A percentile compares a stretch with the other conserved stretches of the same genome.
phyloP scores from a whole-genome alignment of 2,113 vertebrate species.

The Rostratula benghalensis region DNA sequence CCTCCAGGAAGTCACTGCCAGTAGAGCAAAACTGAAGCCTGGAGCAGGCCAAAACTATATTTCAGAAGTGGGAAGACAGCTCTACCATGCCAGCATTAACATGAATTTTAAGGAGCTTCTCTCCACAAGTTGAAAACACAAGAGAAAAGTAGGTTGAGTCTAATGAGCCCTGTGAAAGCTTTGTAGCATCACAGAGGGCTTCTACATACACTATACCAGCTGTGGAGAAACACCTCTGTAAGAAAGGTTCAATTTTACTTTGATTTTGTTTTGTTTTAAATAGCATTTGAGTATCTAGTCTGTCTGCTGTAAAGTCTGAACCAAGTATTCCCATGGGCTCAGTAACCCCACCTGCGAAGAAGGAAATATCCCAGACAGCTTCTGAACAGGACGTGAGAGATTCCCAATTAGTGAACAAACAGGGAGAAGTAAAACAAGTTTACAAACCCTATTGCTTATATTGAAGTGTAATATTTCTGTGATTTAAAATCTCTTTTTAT shows the following conservation, averaged over 20 bases:
- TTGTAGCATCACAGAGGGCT: not conserved
- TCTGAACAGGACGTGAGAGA: not conserved
- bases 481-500: not conserved
- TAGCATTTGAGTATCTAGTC: not conserved
- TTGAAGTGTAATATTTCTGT: not conserved
- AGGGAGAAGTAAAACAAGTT: not conserved
- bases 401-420: not conserved
- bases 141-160: not conserved
- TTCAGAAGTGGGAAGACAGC: not conserved
- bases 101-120: not conserved
- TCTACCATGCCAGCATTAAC: fast-evolving
- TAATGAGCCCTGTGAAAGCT: not conserved
- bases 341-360: not conserved
- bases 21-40: not conserved
- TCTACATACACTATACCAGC: not conserved
- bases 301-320: not conserved
- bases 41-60: not conserved
- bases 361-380: not conserved
- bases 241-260: not conserved
- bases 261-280: not conserved
- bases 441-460: not conserved
- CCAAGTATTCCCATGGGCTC: not conserved
- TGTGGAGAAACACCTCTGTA: not conserved
- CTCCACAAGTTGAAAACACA: not conserved
- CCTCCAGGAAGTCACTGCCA: not conserved